These are phyloP conservation scores for Takifugu flavidus DNA, from an alignment of 2,113 vertebrate genomes.

Conservation along the genomic window DNA sequence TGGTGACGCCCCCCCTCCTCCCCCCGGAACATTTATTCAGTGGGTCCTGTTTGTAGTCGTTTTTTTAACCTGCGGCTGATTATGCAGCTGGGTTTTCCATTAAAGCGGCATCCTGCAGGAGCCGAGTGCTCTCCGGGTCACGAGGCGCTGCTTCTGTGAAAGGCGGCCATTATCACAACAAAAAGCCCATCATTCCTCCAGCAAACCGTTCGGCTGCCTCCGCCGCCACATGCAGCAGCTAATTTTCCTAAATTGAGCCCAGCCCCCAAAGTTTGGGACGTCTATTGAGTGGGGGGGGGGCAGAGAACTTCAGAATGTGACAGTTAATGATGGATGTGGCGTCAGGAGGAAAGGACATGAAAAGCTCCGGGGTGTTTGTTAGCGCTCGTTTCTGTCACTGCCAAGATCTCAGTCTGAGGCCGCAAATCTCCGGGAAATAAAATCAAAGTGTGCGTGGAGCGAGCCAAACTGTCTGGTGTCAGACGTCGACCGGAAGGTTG, in stretches of 20 bases:
- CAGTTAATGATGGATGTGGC: conserved; percentile 52
- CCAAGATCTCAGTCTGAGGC: conserved; percentile 41
- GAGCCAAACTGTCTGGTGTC: conserved; percentile 27
- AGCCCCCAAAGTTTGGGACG: conserved; percentile 23
- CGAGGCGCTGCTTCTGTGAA: conserved; percentile 37
- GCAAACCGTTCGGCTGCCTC: conserved; percentile 37
- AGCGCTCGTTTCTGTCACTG: conserved; percentile 44
- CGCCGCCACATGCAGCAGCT: conserved; percentile 4
- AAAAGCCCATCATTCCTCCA: conserved; percentile 43
- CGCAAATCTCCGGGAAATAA: conserved; percentile 8
- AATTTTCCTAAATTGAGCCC: conserved; percentile 26
- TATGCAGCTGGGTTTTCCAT: conserved; percentile 43
- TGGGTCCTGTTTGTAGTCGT: conserved; percentile 43
- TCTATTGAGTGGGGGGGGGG: conserved; percentile 11
- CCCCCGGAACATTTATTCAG: no score
- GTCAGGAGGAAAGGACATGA: conserved; percentile 23
- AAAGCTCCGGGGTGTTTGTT: conserved; percentile 41
- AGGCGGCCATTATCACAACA: conserved; percentile 54
- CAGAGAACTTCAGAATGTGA: conserved; percentile 41
- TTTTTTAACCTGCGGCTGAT: conserved; percentile 47
- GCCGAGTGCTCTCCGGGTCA: conserved; percentile 43
- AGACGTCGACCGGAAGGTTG: conserved; percentile 18
- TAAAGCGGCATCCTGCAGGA: conserved; percentile 55
- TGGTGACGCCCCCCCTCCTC: no score
- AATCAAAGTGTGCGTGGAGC: not conserved